These are phyloP conservation scores for Lithobates sylvaticus DNA, from an alignment of 2,797 vertebrate genomes.

Conservation along the genomic window DNA sequence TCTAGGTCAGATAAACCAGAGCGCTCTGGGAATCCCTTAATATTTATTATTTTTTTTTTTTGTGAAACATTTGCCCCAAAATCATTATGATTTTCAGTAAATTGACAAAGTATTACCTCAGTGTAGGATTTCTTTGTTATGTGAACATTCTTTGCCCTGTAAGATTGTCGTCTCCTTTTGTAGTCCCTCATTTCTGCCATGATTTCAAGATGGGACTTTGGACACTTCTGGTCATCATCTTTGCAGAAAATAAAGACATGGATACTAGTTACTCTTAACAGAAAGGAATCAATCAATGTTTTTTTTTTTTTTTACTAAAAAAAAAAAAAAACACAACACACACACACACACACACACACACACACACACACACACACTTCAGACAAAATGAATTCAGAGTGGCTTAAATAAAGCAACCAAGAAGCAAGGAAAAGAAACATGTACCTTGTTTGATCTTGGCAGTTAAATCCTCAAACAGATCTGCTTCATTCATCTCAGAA, in stretches of 20 bases:
- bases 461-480: constrained; percentile 95
- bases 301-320: neutral
- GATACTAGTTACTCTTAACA: neutral
- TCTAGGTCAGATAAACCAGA: too few relatives aligned
- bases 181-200: constrained; percentile 98
- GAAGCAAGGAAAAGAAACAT: neutral
- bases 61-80: too few relatives aligned
- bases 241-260: constrained; percentile 36
- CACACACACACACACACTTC: neutral
- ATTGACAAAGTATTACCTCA: constrained; percentile 77
- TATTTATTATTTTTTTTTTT: too few relatives aligned
- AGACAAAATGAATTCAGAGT: neutral
- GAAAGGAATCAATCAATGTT: too few relatives aligned
- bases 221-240: constrained; percentile 89
- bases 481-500: constrained; percentile 81
- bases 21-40: too few relatives aligned
- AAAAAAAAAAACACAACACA: too few relatives aligned
- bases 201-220: constrained; percentile 95
- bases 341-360: too few relatives aligned
- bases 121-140: constrained; percentile 99
- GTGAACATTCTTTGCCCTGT: constrained; percentile 97
- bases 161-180: constrained; percentile 94
- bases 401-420: neutral
- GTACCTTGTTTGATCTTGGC: constrained; percentile 92
- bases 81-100: too few relatives aligned